Evolutionary conservation across 2,888 invertebrate species (phyloP).

Genomic region (Drosophila koepferae): DNA sequence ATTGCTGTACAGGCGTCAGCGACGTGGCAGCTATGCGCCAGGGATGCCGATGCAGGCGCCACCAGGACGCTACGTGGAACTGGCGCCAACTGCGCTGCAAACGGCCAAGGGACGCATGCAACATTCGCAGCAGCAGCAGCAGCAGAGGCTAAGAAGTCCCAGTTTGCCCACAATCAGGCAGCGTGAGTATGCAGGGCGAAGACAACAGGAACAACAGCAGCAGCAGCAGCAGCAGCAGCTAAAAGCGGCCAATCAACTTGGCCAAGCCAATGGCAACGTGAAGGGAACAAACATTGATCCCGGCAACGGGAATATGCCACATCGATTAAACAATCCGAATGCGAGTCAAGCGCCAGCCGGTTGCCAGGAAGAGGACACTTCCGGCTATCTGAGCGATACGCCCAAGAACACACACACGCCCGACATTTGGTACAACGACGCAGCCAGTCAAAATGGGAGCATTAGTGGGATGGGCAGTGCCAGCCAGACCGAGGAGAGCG

Average conservation of each 20-base stretch:
- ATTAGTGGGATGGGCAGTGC: slow-evolving; percentile 69
- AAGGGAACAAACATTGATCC: slow-evolving; percentile 64
- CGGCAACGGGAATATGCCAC: slow-evolving; percentile 59
- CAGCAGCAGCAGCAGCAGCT: slow-evolving; percentile 68
- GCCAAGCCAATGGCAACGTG: slow-evolving; percentile 47
- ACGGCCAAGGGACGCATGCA: slow-evolving; percentile 83
- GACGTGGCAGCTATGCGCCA: slow-evolving; percentile 68
- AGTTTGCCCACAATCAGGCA: slow-evolving; percentile 89
- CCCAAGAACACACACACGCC: slow-evolving; percentile 86
- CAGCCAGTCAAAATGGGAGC: slow-evolving; percentile 79
- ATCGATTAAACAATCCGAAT: slow-evolving; percentile 81
- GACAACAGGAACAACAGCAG: slow-evolving; percentile 63
- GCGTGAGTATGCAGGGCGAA: slow-evolving; percentile 62
- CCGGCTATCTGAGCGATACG: slow-evolving; percentile 93
- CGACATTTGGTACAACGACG: slow-evolving; percentile 85
- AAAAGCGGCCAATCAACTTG: slow-evolving; percentile 70
- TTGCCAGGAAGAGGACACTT: slow-evolving; percentile 90
- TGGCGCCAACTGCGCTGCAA: slow-evolving; percentile 75
- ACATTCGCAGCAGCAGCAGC: slow-evolving; percentile 67
- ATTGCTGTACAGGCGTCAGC: slow-evolving; percentile 53
- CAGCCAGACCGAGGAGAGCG: slow-evolving; percentile 48
- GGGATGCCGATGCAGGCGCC: slow-evolving; percentile 60
- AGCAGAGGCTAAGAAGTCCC: slow-evolving; percentile 87
- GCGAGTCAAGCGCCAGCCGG: slow-evolving; percentile 60
- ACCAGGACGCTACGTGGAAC: slow-evolving; percentile 66